Base-by-base conservation (phyloP, 2,113 vertebrate genomes). In the Pseudorectes ferrugineus region DNA sequence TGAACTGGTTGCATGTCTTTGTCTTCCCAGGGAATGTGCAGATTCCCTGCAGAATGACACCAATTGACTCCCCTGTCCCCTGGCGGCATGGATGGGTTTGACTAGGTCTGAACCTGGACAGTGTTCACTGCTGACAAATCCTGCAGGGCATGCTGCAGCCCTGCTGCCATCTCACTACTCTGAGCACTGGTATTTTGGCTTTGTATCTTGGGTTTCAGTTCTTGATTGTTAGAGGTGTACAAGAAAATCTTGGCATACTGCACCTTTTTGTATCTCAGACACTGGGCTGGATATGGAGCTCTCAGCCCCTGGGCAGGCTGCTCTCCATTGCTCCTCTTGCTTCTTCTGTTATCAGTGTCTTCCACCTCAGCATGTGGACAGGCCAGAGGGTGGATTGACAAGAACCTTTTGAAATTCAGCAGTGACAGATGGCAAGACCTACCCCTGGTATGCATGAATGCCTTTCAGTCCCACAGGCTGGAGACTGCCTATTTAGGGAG, bases 401-500 rank as follows among this genome's bases (percentile, higher is more conserved):
- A 45, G n/a, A 81, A 52, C 11, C 2, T 52, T 65, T 73, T 51
- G 42, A 74, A 90, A 66, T 21, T 38, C 40, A 51, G 12, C 36
- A 73, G 40, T 49, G 35, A 70, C 36, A 78, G 18, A 48, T 25
- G 20, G 5, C 4, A 40, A 70, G 14, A 43, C 45, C 24, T 77
- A 36, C 8, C 6, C 10, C 18, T 35, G 23, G 31, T 19, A 18
- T 19, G 17, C 45, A 36, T 3, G 1, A 82, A 61, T 0, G 2
- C 5, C 33, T 92, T 66, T 71, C 61, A 71, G 4, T 42, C 13
- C 11, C 16, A 48, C 8, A 63, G 57, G 16, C 12, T 86, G 46
- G 17, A 65, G 17, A 13, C 5, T 46, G 49, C 12, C 29, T 67
- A 8, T 31, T 57, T 33, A 46, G 16, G 42, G 24, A 77, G 15